These are phyloP conservation scores for Lophotis ruficrista DNA, from an alignment of 2,113 vertebrate genomes.

Conservation along the genomic window DNA sequence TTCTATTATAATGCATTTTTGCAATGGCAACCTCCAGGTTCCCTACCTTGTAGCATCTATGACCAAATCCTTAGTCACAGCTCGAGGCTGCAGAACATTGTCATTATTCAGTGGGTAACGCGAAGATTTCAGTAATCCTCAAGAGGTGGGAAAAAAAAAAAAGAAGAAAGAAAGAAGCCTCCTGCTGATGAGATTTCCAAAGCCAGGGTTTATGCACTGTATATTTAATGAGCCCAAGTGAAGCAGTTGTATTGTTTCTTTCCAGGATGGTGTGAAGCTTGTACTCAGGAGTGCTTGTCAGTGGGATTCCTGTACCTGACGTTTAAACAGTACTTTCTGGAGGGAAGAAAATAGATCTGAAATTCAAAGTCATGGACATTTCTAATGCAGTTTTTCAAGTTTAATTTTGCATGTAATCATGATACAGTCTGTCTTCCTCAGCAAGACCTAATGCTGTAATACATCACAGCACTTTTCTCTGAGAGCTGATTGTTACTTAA, in stretches of 20 bases:
- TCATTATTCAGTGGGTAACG: slow-evolving; percentile 39
- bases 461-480: background rate
- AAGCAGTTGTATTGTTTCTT: slow-evolving; percentile 23
- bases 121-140: slow-evolving; percentile 32
- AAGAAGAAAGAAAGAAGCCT: background rate
- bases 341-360: slow-evolving; percentile 11
- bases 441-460: background rate
- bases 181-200: background rate
- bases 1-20: background rate
- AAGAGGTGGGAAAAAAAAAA: background rate
- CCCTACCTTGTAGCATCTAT: background rate
- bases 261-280: background rate
- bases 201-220: slow-evolving; percentile 30
- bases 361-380: slow-evolving; percentile 12
- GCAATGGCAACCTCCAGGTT: background rate
- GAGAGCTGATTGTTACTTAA: slow-evolving; percentile 18
- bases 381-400: slow-evolving; percentile 8
- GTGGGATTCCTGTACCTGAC: background rate
- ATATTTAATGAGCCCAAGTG: slow-evolving; percentile 31
- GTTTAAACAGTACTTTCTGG: background rate
- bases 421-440: background rate
- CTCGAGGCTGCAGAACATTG: background rate
- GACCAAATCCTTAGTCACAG: slow-evolving; percentile 18
- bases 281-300: slow-evolving; percentile 5
- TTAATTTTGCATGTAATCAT: slow-evolving; percentile 54